These are phyloP conservation scores for Perizoma flavofasciatum DNA, from an alignment of 2,888 invertebrate species.

Conservation along the genomic window DNA sequence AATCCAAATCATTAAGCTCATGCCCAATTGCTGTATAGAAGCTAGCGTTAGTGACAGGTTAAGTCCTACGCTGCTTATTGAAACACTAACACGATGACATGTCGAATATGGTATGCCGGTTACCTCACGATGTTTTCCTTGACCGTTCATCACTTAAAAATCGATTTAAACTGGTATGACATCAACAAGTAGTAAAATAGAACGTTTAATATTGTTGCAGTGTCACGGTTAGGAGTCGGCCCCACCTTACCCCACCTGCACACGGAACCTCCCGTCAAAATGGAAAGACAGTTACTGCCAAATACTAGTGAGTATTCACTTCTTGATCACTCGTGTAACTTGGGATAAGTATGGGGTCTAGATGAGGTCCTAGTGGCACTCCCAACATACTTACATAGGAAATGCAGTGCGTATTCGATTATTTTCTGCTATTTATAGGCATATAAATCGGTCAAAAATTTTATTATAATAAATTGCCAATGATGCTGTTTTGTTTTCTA, in stretches of 20 bases:
- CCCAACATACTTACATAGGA: background rate
- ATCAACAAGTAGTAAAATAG: background rate
- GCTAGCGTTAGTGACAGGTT: too few species aligned
- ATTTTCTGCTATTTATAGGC: background rate
- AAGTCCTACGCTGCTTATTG: too few species aligned
- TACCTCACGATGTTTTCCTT: too few species aligned
- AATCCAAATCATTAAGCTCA: too few species aligned
- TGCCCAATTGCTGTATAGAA: too few species aligned
- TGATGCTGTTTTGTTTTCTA: too few species aligned
- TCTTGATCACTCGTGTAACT: slow-evolving; percentile 7
- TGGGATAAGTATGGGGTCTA: slow-evolving; percentile 1
- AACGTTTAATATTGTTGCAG: slow-evolving; percentile 41
- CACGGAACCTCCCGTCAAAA: slow-evolving; percentile 85
- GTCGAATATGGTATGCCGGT: too few species aligned
- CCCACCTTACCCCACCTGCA: slow-evolving; percentile 76
- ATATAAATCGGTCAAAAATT: background rate
- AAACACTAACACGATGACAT: too few species aligned
- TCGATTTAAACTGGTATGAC: too few species aligned
- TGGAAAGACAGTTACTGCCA: slow-evolving; percentile 85
- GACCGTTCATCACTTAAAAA: too few species aligned
- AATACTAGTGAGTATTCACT: slow-evolving; percentile 82
- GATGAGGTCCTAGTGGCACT: slow-evolving; percentile 3
- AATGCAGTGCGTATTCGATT: background rate
- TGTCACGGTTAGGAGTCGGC: slow-evolving; percentile 58
- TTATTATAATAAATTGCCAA: too few species aligned